Conservation (phyloP, 2,888 invertebrate species). For the Eupithecia dodoneata region DNA sequence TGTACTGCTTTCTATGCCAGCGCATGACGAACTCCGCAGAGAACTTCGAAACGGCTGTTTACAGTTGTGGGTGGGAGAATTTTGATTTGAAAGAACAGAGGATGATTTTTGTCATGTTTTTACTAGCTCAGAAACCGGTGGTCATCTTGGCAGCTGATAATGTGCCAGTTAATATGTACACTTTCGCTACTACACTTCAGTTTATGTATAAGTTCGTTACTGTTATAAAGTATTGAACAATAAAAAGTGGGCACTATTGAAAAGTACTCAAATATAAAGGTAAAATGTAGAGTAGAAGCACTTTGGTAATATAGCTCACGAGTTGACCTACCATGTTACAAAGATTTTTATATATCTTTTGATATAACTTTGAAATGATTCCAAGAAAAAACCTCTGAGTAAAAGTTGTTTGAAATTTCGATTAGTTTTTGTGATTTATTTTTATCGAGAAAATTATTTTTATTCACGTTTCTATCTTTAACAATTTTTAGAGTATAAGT, state of each 20-base stretch:
- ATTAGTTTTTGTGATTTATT: no score
- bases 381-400: no score
- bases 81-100: conserved; percentile 65
- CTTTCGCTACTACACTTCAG: conserved; percentile 70
- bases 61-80: conserved; percentile 76
- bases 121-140: conserved; percentile 67
- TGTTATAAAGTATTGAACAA: conserved; percentile 45
- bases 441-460: no score
- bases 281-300: background rate
- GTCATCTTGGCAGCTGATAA: conserved; percentile 70
- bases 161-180: conserved; percentile 73
- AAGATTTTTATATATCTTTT: background rate
- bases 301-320: background rate
- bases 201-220: conserved; percentile 74
- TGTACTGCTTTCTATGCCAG: conserved; percentile 74
- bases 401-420: no score
- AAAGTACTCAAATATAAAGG: background rate
- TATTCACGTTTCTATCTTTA: no score
- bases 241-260: background rate
- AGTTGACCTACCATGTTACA: background rate
- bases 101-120: conserved; percentile 61
- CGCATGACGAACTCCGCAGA: conserved; percentile 67
- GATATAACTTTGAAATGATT: no score
- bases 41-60: conserved; percentile 65
- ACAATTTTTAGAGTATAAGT: no score